Conservation (phyloP, 2,888 invertebrate species). For the Morpho achilles region DNA sequence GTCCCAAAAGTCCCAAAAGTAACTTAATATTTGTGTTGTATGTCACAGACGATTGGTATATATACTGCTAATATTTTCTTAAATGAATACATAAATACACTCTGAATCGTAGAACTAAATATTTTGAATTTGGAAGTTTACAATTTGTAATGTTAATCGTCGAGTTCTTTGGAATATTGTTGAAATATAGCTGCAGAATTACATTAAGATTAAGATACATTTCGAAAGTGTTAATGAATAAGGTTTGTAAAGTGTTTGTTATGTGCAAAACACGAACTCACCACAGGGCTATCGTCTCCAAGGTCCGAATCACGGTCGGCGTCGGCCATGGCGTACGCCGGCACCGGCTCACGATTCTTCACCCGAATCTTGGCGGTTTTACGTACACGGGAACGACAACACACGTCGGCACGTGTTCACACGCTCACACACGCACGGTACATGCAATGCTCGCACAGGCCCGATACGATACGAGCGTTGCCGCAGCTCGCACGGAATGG, state of each 20-base stretch:
- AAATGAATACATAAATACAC: too few species aligned
- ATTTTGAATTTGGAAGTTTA: too few species aligned
- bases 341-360: conserved; percentile 92
- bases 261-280: conserved; percentile 63
- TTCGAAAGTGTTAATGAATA: too few species aligned
- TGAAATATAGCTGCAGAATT: too few species aligned
- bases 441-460: conserved; percentile 37
- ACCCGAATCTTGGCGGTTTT: conserved; percentile 89
- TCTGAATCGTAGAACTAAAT: too few species aligned
- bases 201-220: too few species aligned
- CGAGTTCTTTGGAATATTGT: too few species aligned
- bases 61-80: too few species aligned
- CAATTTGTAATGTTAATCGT: too few species aligned
- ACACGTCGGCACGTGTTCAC: conserved; percentile 49
- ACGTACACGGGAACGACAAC: conserved; percentile 48
- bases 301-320: conserved; percentile 85
- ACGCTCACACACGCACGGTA: conserved; percentile 56
- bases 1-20: too few species aligned
- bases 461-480: conserved; percentile 44
- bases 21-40: too few species aligned
- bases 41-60: too few species aligned
- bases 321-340: conserved; percentile 89
- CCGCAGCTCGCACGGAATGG: conserved; percentile 56
- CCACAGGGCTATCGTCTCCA: conserved; percentile 87
- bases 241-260: not conserved